phyloP scores from a whole-genome alignment of 2,888 invertebrate genomes.

The Celastrina argiolus region DNA sequence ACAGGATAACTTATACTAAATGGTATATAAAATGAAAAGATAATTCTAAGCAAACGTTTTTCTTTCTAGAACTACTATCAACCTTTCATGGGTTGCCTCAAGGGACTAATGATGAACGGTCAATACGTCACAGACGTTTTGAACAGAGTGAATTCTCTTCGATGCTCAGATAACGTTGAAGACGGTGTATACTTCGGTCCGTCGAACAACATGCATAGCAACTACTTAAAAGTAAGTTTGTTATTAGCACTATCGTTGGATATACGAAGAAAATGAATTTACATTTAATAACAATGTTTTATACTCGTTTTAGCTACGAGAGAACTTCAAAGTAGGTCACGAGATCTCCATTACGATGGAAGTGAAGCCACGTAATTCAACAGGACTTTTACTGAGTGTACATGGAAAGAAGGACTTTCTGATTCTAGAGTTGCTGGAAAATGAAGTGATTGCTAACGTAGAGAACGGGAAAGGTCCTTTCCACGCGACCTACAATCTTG shows the following conservation, averaged over 20 bases:
- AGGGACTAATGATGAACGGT: slow-evolving; percentile 84
- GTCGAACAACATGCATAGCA: slow-evolving; percentile 74
- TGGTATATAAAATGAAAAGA: background rate
- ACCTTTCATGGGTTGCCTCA: slow-evolving; percentile 91
- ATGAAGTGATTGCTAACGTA: slow-evolving; percentile 88
- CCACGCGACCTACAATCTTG: slow-evolving; percentile 83
- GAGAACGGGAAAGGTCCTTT: slow-evolving; percentile 91
- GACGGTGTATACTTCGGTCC: slow-evolving; percentile 93
- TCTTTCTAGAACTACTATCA: slow-evolving; percentile 76
- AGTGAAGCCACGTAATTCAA: slow-evolving; percentile 89
- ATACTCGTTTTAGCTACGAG: slow-evolving; percentile 63
- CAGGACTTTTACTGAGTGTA: slow-evolving; percentile 91
- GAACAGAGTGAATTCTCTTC: slow-evolving; percentile 80
- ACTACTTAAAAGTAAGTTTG: slow-evolving; percentile 80
- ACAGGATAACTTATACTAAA: background rate
- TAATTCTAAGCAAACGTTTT: slow-evolving; percentile 23
- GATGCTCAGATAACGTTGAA: slow-evolving; percentile 85
- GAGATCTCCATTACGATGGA: slow-evolving; percentile 89
- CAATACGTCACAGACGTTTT: slow-evolving; percentile 80
- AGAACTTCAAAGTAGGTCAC: slow-evolving; percentile 87
- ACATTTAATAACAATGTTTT: background rate
- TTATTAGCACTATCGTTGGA: background rate
- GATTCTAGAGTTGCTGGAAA: slow-evolving; percentile 91
- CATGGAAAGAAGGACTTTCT: slow-evolving; percentile 90
- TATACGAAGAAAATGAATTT: background rate